Conservation (phyloP, 1,140 invertebrate species). For the Drosophila aff. region DNA sequence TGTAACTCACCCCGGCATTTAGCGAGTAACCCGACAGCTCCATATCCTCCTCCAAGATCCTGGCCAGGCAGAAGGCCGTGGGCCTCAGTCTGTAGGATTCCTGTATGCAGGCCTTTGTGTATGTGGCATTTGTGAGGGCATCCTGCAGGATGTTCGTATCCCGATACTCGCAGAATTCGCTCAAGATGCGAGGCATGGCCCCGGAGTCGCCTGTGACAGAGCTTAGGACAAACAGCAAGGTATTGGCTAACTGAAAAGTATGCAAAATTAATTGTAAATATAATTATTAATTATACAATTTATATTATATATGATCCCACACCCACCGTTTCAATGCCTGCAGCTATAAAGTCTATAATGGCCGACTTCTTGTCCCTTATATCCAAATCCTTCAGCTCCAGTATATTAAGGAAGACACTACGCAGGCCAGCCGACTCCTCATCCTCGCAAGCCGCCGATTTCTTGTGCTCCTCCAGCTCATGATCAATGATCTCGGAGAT, state of each 20-base stretch:
- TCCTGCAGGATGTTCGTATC: constrained; percentile 87
- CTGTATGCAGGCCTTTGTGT: constrained; percentile 93
- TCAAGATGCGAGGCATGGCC: constrained; percentile 90
- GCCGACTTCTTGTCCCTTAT: constrained; percentile 93
- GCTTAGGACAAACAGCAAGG: constrained; percentile 92
- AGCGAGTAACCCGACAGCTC: constrained; percentile 91
- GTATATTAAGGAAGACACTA: constrained; percentile 91
- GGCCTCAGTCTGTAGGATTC: constrained; percentile 94
- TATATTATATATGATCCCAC: neutral
- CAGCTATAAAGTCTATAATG: constrained; percentile 94
- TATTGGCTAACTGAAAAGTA: constrained; percentile 90
- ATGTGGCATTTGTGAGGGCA: constrained; percentile 89
- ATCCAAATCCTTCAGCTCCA: constrained; percentile 90
- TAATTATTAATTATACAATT: neutral
- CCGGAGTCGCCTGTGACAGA: constrained; percentile 89
- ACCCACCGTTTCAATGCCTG: constrained; percentile 92
- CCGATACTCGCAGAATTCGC: constrained; percentile 89
- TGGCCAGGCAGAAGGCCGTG: constrained; percentile 92
- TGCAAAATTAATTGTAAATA: neutral
- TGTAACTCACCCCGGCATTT: constrained; percentile 89
- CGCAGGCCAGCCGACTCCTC: constrained; percentile 86
- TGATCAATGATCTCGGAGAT: constrained; percentile 92
- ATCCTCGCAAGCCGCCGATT: constrained; percentile 82
- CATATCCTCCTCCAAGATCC: constrained; percentile 92
- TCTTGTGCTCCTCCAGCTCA: constrained; percentile 80